Base-by-base conservation (phyloP, 2,888 invertebrate species). In the Apoderus coryli region DNA sequence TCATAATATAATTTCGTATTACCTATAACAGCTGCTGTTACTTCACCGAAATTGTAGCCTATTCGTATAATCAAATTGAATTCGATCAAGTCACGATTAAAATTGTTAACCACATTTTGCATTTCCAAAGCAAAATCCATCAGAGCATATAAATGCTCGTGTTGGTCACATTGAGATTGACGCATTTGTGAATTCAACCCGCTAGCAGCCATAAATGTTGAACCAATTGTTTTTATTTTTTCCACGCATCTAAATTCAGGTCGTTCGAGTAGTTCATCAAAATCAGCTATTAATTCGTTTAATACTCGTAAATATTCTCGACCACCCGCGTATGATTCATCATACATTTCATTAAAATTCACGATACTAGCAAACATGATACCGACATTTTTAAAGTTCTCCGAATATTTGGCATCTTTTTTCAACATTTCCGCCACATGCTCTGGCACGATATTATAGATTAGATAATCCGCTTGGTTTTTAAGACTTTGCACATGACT, bases 301-400 rank as follows among this genome's bases (percentile, higher is more conserved):
- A 96, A 67, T 6, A 96, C 92, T 10, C 95, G 67, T 41, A 96
- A 61, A 56, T 86, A 95, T 59, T 96, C 95, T 49, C 85, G 81
- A 3, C 95, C 95, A 10, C 89, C 90, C 44, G 88, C 68, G 59
- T 88, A 96, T 27, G 88, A 86, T 54, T 96, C 95, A 53, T 96
- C 95, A 54, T 96, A 96, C 71, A 96, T 81, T 59, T 95, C 93
- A 50, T 89, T 89, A 56, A 95, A 96, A 57, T 96, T 96, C 1
- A 90, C 82, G 44, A 96, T 89, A 47, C 85, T 88, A 4, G 93
- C 95, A 53, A 96, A 96, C 47, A 96, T 81, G 10, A 96, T 89
- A 1, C 80, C 93, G 1, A 85, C 86, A 45, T 84, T 74, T 53
- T 78, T 80, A 56, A 93, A 89, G 54, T 92, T 92, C 53, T 89